Conservation (phyloP, 1,140 invertebrate species). For the Potamilus streckersoni region DNA sequence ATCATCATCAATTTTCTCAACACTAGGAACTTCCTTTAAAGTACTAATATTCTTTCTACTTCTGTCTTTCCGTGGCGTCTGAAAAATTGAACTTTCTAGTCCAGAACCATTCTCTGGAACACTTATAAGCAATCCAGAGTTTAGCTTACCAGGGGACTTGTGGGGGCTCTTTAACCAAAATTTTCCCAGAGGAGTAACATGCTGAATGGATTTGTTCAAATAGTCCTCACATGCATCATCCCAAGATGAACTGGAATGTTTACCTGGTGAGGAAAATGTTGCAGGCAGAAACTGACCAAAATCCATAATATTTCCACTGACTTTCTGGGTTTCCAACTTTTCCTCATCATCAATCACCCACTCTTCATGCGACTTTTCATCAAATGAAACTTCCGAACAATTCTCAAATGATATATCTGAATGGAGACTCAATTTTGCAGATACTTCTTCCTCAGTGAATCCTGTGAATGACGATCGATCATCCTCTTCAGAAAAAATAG, state of each 20-base stretch:
- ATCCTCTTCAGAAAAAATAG: slow-evolving; percentile 31
- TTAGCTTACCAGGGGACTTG: background rate
- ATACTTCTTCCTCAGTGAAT: slow-evolving; percentile 26
- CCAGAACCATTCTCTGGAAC: slow-evolving; percentile 8
- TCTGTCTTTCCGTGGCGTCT: slow-evolving; percentile 9
- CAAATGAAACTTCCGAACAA: slow-evolving; percentile 33
- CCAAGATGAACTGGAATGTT: slow-evolving; percentile 42
- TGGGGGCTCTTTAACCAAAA: slow-evolving; percentile 4
- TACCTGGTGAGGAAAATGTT: slow-evolving; percentile 37
- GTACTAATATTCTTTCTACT: background rate
- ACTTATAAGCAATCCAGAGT: slow-evolving; percentile 11
- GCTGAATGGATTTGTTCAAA: slow-evolving; percentile 27
- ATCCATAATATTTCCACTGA: slow-evolving; percentile 3
- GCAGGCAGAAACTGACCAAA: slow-evolving; percentile 8
- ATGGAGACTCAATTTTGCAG: slow-evolving; percentile 11
- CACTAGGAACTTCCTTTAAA: background rate
- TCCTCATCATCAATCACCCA: slow-evolving; percentile 32
- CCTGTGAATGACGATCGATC: slow-evolving; percentile 35
- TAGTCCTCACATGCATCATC: slow-evolving; percentile 36
- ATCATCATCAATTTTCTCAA: slow-evolving; percentile 23
- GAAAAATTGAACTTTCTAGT: background rate
- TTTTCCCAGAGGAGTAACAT: background rate
- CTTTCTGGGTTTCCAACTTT: slow-evolving; percentile 1
- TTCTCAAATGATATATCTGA: slow-evolving; percentile 37
- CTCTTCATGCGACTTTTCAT: slow-evolving; percentile 32